Conservation (phyloP, 1,140 invertebrate species). For the Micrasema longulum region DNA sequence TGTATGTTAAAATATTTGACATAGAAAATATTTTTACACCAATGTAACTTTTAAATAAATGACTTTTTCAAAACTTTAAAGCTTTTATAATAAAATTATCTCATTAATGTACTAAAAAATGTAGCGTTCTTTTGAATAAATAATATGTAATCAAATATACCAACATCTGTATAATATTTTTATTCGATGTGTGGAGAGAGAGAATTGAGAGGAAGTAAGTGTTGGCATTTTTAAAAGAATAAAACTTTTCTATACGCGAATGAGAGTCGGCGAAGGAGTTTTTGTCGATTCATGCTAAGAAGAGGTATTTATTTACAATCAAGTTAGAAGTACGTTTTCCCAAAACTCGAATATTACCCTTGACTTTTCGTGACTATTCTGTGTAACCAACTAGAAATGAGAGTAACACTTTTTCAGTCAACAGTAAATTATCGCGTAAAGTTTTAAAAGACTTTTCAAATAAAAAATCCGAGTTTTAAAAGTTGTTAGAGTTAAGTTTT, state of each 20-base stretch:
- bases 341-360: no score
- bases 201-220: not conserved
- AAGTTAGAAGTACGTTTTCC: no score
- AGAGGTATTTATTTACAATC: no score
- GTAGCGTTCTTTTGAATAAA: conserved; percentile 36
- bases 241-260: conserved; percentile 19
- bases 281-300: no score
- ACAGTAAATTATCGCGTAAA: conserved; percentile 34
- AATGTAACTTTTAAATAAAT: conserved; percentile 45
- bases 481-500: conserved; percentile 53
- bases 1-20: conserved; percentile 49
- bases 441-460: conserved; percentile 53
- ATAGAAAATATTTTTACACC: conserved; percentile 55
- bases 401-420: conserved; percentile 38
- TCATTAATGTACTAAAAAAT: conserved; percentile 42
- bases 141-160: conserved; percentile 32
- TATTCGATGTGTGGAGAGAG: not conserved
- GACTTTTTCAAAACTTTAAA: conserved; percentile 46
- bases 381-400: conserved; percentile 20
- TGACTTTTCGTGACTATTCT: conserved; percentile 17
- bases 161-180: not conserved
- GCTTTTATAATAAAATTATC: conserved; percentile 50
- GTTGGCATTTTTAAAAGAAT: conserved; percentile 40
- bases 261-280: no score
- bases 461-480: conserved; percentile 49